Evolutionary conservation across 2,888 invertebrate genomes (phyloP), one percentile per base, ranked within the genome.

Genomic region (Ditula angustiorana): DNA sequence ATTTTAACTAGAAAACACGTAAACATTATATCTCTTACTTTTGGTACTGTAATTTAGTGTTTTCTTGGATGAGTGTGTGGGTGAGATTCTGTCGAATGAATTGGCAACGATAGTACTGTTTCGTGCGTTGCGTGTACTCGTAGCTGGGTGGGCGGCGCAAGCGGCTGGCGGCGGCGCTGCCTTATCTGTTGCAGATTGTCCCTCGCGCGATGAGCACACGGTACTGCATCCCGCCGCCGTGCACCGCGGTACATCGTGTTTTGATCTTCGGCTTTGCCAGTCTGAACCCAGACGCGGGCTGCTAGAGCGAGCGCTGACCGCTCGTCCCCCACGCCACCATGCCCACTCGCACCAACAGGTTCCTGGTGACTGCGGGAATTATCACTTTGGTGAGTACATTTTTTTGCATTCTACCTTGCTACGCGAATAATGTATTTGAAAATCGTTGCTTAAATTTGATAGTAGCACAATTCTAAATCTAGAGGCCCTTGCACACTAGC

Each of bases 351-450:
- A 50, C 19, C 21, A 68, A 68, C 52, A 66, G 59, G 19, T 61
- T 69, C 21, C 28, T 71, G 35, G 33, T 71, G 3, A 49, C 28
- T 10, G 57, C 68, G 0, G 71, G 71, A 41, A 35, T 68, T 0
- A 16, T 50, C 1, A 68, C 69, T 2, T 49, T 71, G 19, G 71
- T 71, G 59, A 65, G 69, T 68, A 11, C 30, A 30, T 5, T 19
- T 16, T 11, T 19, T 16, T 19, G 3, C 13, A 26, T 26, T 5
- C 3, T 5, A 7, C 26, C 1, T 3, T 30, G 19, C 30, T 19
- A 1, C 11, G 30, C 21, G 28, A 52, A 2, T 30, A n/a, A 52
- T 3, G 4, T 16, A 2, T 30, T 50, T 24, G 2, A 37, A 16
- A 35, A 35, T 11, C n/a, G n/a, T n/a, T n/a, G n/a, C n/a, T n/a